Evolutionary conservation across 2,888 invertebrate genomes (phyloP), one percentile per base, ranked within the genome.

Genomic region (Tiliacea aurago): DNA sequence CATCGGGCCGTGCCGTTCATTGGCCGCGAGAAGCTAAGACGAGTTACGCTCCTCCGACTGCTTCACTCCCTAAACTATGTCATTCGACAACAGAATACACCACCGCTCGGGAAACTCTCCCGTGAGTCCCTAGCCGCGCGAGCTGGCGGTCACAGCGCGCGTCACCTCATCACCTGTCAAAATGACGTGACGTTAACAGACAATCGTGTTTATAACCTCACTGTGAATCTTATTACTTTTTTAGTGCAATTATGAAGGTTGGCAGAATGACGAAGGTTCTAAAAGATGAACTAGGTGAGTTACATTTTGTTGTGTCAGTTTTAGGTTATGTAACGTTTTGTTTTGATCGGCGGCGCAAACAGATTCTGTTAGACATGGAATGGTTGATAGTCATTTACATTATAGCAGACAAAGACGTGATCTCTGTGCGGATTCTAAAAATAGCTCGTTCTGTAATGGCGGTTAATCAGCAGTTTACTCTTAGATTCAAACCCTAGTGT

Each of bases 321-420:
- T 91, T 87, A 93, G 93, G 93, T 94, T 94, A 94, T 93, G 88
- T 91, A 93, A 91, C 87, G 86, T 81, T 89, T 88, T 94, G 93
- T 93, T 93, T 91, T 93, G 92, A 89, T 91, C 84, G 86, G 88
- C 89, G 90, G 87, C 84, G 87, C 84, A 82, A 70, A 78, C 82
- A 68, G 84, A 81, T 89, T 87, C 78, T 80, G 79, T 70, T 76
- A 85, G 87, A 88, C 86, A 84, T 84, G 84, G 78, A 89, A 84
- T 89, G 90, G 87, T 92, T 93, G 90, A 93, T 93, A 93, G 90
- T 93, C 91, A 92, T 94, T 94, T 93, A 93, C 92, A 94, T 93
- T 95, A 93, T 90, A 91, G 90, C 93, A 94, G 93, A 95, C 95
- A 95, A 95, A 95, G 96, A 93, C 93, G 93, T 94, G 96, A 95